These are phyloP conservation scores for Halocynthia roretzi DNA, from an alignment of 23 tunicate species.

Conservation along the genomic window DNA sequence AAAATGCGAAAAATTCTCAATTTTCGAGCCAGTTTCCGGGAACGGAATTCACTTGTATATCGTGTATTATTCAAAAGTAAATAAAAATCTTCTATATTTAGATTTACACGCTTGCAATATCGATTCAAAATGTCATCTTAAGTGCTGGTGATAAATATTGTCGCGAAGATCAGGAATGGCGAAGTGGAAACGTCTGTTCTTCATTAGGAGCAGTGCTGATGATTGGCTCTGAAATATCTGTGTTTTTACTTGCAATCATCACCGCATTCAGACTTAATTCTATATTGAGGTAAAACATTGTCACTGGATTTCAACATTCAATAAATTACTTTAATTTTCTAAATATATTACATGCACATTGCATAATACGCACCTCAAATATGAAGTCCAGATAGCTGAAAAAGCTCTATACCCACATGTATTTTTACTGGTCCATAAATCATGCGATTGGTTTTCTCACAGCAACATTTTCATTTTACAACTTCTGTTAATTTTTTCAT, in stretches of 20 bases:
- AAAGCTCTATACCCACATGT: no score
- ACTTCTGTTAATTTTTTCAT: neutral
- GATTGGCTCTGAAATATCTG: slow-evolving; percentile 3
- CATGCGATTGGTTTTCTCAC: no score
- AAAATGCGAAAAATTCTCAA: no score
- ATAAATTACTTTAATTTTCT: no score
- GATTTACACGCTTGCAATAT: slow-evolving; percentile 5
- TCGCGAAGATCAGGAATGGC: neutral
- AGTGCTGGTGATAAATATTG: neutral
- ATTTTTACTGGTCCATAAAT: no score
- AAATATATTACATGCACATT: no score
- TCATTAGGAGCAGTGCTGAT: neutral
- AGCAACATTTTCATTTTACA: no score
- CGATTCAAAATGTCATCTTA: neutral
- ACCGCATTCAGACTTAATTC: neutral
- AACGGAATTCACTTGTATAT: neutral
- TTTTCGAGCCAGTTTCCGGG: no score
- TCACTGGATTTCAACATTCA: no score
- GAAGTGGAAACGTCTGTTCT: neutral
- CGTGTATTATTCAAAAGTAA: no score
- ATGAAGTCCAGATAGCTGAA: no score
- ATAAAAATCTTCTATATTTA: neutral
- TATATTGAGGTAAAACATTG: neutral
- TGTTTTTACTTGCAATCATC: neutral
- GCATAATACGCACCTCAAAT: no score